Conservation (phyloP, 2,888 invertebrate genomes). For the Agrilus mali region DNA sequence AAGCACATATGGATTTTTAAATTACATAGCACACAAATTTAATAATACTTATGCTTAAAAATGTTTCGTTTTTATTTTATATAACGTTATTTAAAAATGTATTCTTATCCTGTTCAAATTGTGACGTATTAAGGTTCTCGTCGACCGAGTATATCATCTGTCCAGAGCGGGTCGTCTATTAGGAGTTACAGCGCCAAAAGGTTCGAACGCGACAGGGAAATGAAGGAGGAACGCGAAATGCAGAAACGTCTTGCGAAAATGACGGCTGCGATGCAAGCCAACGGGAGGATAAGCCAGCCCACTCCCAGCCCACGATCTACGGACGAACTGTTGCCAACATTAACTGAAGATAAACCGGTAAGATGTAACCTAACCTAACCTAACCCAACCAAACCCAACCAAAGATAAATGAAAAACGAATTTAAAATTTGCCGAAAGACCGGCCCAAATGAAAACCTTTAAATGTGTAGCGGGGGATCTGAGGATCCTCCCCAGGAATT, state of each 20-base stretch:
- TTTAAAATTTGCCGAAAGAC: no score
- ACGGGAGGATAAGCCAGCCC: constrained; percentile 40
- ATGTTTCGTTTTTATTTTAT: no score
- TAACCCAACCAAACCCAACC: not conserved
- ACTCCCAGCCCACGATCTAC: constrained; percentile 74
- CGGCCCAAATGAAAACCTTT: no score
- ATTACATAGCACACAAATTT: no score
- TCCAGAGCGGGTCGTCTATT: constrained; percentile 74
- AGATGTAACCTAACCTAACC: constrained; percentile 1
- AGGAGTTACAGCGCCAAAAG: constrained; percentile 70
- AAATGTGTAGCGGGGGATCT: no score
- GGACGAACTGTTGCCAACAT: constrained; percentile 68
- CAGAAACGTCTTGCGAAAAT: constrained; percentile 61
- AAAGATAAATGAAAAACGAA: no score
- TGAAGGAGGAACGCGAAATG: constrained; percentile 70
- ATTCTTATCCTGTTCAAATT: no score
- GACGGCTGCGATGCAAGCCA: constrained; percentile 12
- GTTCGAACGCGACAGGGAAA: constrained; percentile 69
- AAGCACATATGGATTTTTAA: no score
- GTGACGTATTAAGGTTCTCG: constrained; percentile 51
- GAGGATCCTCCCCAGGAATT: no score
- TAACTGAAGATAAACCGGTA: constrained; percentile 70
- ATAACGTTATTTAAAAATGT: no score
- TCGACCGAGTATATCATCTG: constrained; percentile 75
- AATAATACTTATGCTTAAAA: no score